These are phyloP conservation scores for Drosophila teissieri DNA, from an alignment of 1,140 invertebrate genomes.

Conservation along the genomic window DNA sequence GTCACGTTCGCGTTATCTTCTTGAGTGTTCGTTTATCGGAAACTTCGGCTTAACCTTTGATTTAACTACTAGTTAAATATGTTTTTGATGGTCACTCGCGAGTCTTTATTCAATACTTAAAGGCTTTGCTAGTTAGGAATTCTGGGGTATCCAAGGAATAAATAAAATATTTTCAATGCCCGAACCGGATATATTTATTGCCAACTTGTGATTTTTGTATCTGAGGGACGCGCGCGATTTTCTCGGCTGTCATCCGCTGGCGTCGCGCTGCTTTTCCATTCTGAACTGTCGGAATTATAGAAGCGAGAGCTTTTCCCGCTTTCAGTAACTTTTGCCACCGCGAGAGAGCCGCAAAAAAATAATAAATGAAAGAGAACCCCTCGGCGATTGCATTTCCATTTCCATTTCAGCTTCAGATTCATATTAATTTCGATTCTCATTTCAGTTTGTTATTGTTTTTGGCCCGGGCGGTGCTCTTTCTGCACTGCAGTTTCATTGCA, in stretches of 20 bases:
- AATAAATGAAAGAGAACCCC: slow-evolving; percentile 14
- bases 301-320: slow-evolving; percentile 65
- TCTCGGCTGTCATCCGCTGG: slow-evolving; percentile 61
- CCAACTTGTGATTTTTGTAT: neutral
- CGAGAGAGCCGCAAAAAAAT: slow-evolving; percentile 17
- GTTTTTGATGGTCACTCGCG: neutral
- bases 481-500: slow-evolving; percentile 16
- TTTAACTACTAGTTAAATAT: slow-evolving; percentile 5
- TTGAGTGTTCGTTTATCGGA: slow-evolving; percentile 6
- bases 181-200: slow-evolving; percentile 24
- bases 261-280: slow-evolving; percentile 76
- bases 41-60: neutral
- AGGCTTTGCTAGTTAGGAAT: neutral
- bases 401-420: slow-evolving; percentile 10
- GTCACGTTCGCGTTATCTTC: slow-evolving; percentile 20
- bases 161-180: too few species aligned
- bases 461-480: slow-evolving; percentile 4
- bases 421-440: slow-evolving; percentile 38
- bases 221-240: slow-evolving; percentile 34
- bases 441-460: slow-evolving; percentile 25
- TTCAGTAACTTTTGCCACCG: slow-evolving; percentile 49
- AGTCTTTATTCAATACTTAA: neutral
- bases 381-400: slow-evolving; percentile 29
- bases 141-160: too few species aligned
- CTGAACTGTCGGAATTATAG: slow-evolving; percentile 61